These are phyloP conservation scores for Turritopsis dohrnii DNA, from an alignment of 30 jellyfish, hydroid and myxozoan species.

Conservation along the genomic window DNA sequence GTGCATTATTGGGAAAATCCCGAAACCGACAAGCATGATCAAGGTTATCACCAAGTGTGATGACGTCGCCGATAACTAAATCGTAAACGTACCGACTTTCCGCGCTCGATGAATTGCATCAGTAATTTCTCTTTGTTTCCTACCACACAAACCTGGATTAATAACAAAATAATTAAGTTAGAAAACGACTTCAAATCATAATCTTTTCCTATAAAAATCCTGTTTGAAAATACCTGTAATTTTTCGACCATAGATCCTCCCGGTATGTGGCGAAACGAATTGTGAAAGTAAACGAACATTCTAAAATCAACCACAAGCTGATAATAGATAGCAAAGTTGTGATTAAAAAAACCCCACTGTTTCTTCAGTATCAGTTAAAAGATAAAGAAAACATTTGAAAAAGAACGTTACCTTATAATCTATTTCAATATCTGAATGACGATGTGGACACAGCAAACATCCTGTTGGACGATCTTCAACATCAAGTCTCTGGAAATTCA, in stretches of 20 bases:
- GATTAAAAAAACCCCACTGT: too few relatives aligned
- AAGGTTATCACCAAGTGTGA: too few relatives aligned
- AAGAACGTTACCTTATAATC: conserved; percentile 59
- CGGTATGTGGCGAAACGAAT: conserved; percentile 93
- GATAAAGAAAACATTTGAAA: neutral
- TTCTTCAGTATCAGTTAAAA: neutral
- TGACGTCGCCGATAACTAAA: neutral
- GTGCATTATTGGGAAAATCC: neutral
- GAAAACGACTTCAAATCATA: neutral
- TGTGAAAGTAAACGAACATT: conserved; percentile 83
- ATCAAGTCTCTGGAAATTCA: conserved; percentile 66
- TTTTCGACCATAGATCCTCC: conserved; percentile 73
- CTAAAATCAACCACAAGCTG: conserved; percentile 20
- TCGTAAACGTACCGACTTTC: conserved; percentile 35
- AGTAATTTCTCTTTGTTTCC: conserved; percentile 62
- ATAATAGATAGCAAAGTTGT: neutral
- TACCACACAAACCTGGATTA: conserved; percentile 58
- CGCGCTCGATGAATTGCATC: conserved; percentile 61
- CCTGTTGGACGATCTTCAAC: conserved; percentile 93
- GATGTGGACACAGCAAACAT: conserved; percentile 86
- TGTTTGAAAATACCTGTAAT: conserved; percentile 47
- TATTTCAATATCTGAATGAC: conserved; percentile 45
- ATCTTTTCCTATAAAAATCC: neutral
- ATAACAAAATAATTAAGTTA: neutral
- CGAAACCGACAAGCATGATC: neutral